A percentile compares a stretch with the other conserved stretches of the same genome.
phyloP scores from a whole-genome alignment of 2,113 vertebrate species.

The Planiliza haematocheilus region DNA sequence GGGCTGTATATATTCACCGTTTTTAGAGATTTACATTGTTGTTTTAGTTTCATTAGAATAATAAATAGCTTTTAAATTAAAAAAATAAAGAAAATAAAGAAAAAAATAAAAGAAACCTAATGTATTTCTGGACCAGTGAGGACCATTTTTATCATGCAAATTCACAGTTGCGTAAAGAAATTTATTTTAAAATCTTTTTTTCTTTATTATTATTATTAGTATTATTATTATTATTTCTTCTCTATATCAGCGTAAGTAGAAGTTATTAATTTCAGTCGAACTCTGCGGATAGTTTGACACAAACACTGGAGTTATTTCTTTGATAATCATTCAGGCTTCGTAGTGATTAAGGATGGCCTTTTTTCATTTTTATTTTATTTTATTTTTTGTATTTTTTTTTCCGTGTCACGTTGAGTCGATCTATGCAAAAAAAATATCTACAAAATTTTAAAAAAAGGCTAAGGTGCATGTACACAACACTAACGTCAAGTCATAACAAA shows the following conservation, averaged over 20 bases:
- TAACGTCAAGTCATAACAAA: conserved; percentile 30
- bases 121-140: conserved; percentile 11
- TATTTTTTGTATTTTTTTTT: too few species aligned
- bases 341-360: conserved; percentile 20
- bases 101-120: neutral
- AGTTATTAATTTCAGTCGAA: conserved; percentile 13
- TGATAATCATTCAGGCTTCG: conserved; percentile 42
- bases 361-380: conserved; percentile 1
- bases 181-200: conserved; percentile 17
- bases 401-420: conserved; percentile 37
- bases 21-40: conserved; percentile 38
- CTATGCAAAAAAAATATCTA: conserved; percentile 75
- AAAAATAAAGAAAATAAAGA: too few species aligned
- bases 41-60: conserved; percentile 37
- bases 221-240: conserved; percentile 9
- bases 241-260: conserved; percentile 30
- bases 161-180: conserved; percentile 36
- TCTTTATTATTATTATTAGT: conserved; percentile 11
- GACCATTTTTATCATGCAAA: conserved; percentile 38
- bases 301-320: conserved; percentile 9
- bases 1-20: conserved; percentile 25
- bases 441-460: conserved; percentile 11
- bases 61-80: conserved; percentile 17
- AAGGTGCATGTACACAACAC: conserved; percentile 48
- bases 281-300: conserved; percentile 1